Conservation (phyloP, 2,113 vertebrate species). For the Madoqua kirkii region DNA sequence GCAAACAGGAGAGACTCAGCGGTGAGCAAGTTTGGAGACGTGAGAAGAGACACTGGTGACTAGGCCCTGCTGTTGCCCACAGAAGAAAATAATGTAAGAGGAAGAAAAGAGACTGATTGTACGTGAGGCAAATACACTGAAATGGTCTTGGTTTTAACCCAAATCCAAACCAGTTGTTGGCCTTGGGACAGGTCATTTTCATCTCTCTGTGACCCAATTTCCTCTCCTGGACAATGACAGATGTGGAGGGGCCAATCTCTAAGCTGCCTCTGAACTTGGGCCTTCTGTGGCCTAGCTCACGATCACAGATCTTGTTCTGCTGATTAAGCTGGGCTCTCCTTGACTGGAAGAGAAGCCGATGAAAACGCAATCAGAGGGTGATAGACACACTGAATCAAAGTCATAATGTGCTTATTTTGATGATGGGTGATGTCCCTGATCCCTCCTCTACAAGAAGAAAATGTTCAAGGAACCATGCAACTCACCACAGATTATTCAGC, state of each 20-base stretch:
- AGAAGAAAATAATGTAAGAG: background rate
- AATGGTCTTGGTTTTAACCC: background rate
- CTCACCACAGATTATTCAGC: background rate
- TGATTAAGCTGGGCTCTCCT: background rate
- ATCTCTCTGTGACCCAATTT: background rate
- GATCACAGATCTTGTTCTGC: background rate
- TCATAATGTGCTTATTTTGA: background rate
- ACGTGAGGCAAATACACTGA: accelerated
- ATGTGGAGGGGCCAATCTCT: background rate
- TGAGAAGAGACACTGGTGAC: accelerated
- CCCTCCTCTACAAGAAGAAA: background rate
- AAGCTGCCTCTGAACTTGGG: background rate
- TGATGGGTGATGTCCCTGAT: background rate
- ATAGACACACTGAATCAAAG: background rate
- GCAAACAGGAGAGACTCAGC: background rate
- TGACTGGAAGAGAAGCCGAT: background rate
- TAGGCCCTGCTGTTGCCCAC: background rate
- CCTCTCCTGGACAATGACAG: background rate
- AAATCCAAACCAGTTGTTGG: background rate
- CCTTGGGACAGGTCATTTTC: background rate
- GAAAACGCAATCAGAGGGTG: background rate
- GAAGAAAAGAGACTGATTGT: background rate
- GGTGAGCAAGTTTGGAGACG: background rate
- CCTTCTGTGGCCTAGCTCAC: background rate
- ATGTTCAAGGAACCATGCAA: background rate